phyloP scores from a whole-genome alignment of 2,113 vertebrate genomes.

The Entomyzon cyanotis region DNA sequence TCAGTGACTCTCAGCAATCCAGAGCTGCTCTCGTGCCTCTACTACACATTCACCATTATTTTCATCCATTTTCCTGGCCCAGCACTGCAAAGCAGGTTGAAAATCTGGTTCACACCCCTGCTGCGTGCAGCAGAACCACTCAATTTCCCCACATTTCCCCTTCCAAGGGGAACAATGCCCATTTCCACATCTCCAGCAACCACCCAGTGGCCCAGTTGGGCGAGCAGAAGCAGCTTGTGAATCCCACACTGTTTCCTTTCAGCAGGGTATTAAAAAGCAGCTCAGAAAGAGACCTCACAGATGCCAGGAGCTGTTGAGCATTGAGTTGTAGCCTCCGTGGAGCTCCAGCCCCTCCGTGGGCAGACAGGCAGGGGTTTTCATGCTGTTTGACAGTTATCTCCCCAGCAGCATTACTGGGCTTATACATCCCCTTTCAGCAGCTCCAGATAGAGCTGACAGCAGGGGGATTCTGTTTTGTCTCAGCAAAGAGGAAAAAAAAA shows the following conservation, averaged over 20 bases:
- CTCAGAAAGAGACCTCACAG: constrained; percentile 66
- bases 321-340: constrained; percentile 76
- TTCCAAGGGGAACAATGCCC: neutral
- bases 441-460: constrained; percentile 72
- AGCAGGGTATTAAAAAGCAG: constrained; percentile 53
- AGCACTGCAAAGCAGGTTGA: neutral
- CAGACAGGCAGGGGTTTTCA: constrained; percentile 76
- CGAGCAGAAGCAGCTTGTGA: neutral
- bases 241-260: constrained; percentile 55
- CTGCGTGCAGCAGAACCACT: neutral
- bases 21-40: neutral
- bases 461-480: constrained; percentile 77
- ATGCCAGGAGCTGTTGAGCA: constrained; percentile 76
- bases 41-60: fast-evolving
- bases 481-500: constrained; percentile 5
- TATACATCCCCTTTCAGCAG: constrained; percentile 72
- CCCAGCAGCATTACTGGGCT: constrained; percentile 62
- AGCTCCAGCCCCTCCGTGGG: constrained; percentile 50
- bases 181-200: neutral
- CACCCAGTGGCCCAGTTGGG: neutral
- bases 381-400: constrained; percentile 77
- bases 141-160: neutral
- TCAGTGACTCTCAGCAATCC: neutral
- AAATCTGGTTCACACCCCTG: neutral
- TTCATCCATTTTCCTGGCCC: neutral